Base-by-base conservation (phyloP, 1,140 invertebrate genomes). In the Ceratina australensis region DNA sequence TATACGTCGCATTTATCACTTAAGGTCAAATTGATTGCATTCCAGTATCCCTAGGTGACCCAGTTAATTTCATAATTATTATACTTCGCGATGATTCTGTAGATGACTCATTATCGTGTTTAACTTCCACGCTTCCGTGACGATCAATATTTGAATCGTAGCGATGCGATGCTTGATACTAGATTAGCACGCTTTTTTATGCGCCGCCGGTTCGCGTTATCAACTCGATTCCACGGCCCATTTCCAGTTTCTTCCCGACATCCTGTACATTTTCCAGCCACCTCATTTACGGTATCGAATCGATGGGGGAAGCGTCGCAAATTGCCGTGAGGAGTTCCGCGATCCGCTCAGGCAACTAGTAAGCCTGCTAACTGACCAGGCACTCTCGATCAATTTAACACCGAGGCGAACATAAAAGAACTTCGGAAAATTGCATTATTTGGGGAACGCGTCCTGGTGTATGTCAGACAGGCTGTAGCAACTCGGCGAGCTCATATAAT, bases 71-170 rank as follows among this genome's bases (percentile, higher is more conserved):
- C 5, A 42, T 42, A 42, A 42, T 42, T 7, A 42, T 42, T 42
- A 42, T 10, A 42, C 33, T 10, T 7, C 33, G 33, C 33, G 33
- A 52, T 42, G n/a, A 13, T 61, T 60, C 20, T n/a, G 16, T 24
- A 16, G 24, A 3, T 3, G 47, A 26, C n/a, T 69, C 42, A 52
- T 76, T 76, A 76, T 61, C 24, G 47, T 28, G 66, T 71, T 76
- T 50, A 16, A 57, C 16, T 26, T 61, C 26, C 47, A n/a, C 26
- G 56, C 56, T 69, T 76, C 73, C 56, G 56, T 49, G 66, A 50
- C 56, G 74, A 76, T 69, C 74, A 60, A 76, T 76, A 69, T 76
- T 76, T 69, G 74, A 49, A 71, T 71, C 65, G 66, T 61, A 26
- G 66, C 74, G 47, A 50, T 76, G 47, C 33, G 47, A 50, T 71